phyloP scores from a whole-genome alignment of 2,113 vertebrate species.

The Thalassoma bifasciatum region DNA sequence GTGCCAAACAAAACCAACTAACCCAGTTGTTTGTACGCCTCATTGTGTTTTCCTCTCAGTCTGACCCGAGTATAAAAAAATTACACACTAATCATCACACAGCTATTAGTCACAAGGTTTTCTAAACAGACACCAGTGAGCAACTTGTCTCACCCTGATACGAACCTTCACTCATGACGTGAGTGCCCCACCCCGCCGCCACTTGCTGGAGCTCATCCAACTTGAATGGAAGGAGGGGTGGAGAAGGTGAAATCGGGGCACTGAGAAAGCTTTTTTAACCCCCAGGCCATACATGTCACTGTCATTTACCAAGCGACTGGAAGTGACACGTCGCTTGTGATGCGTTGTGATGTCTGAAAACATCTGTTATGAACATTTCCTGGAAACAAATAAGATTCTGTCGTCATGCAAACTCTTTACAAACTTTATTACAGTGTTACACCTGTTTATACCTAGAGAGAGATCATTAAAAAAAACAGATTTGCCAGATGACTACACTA shows the following conservation, averaged over 20 bases:
- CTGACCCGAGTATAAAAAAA: not conserved
- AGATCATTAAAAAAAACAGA: not conserved
- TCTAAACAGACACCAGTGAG: not conserved
- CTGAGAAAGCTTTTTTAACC: slow-evolving; percentile 1
- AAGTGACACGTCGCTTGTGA: accelerated
- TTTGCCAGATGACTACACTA: not conserved
- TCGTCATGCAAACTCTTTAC: not conserved
- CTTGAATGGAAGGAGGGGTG: slow-evolving; percentile 1
- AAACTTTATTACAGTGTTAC: not conserved
- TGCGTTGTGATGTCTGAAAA: not conserved
- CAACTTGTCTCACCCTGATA: slow-evolving; percentile 20
- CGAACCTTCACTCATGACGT: not conserved
- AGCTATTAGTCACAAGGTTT: not conserved
- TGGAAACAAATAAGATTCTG: not conserved
- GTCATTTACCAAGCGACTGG: not conserved
- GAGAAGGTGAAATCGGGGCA: not conserved
- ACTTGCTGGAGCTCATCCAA: not conserved
- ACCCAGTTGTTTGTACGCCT: not conserved
- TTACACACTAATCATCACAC: not conserved
- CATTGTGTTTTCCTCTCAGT: not conserved
- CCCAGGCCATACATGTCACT: not conserved
- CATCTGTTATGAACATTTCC: not conserved
- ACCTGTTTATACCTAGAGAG: not conserved
- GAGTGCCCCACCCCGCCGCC: slow-evolving; percentile 1
- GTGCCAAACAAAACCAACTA: not conserved